Percentiles rank a stretch among this genome's conserved stretches.
Evolutionary conservation across 1,140 invertebrate genomes (phyloP).

Genomic region (Saccostrea glomerata): DNA sequence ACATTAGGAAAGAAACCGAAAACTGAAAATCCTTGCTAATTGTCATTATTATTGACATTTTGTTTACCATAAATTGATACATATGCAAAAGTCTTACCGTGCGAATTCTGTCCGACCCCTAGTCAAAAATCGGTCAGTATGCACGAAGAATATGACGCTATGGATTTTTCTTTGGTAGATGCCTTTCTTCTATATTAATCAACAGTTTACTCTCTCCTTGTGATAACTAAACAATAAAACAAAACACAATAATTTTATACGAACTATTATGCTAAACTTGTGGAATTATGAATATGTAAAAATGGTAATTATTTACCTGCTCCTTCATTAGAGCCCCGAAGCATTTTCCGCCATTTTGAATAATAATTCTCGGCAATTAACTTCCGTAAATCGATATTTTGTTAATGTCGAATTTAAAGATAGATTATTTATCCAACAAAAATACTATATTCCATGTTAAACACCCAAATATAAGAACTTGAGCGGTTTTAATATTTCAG

Average conservation of each 20-base stretch:
- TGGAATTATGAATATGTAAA: constrained; percentile 65
- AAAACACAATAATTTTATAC: background rate
- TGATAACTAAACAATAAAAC: background rate
- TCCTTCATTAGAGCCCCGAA: constrained; percentile 57
- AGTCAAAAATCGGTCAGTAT: constrained; percentile 25
- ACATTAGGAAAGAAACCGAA: background rate
- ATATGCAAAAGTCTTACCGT: constrained; percentile 31
- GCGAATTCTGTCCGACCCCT: background rate
- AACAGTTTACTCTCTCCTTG: background rate
- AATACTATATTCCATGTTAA: too few relatives aligned
- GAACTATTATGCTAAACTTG: constrained; percentile 61
- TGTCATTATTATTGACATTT: background rate
- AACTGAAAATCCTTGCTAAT: background rate
- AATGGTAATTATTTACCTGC: constrained; percentile 61
- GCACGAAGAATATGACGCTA: background rate
- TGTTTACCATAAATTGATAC: constrained; percentile 29
- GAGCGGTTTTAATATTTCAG: background rate
- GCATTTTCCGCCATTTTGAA: constrained; percentile 62
- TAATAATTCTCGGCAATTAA: constrained; percentile 54
- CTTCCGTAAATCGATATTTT: constrained; percentile 21
- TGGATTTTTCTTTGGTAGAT: background rate
- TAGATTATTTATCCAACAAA: too few relatives aligned
- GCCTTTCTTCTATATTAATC: background rate
- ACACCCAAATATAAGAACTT: background rate
- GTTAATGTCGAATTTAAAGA: background rate